A percentile compares a stretch with the other conserved stretches of the same genome.
phyloP scores from a whole-genome alignment of 2,797 vertebrate species.

The Eidolon dupreanum region DNA sequence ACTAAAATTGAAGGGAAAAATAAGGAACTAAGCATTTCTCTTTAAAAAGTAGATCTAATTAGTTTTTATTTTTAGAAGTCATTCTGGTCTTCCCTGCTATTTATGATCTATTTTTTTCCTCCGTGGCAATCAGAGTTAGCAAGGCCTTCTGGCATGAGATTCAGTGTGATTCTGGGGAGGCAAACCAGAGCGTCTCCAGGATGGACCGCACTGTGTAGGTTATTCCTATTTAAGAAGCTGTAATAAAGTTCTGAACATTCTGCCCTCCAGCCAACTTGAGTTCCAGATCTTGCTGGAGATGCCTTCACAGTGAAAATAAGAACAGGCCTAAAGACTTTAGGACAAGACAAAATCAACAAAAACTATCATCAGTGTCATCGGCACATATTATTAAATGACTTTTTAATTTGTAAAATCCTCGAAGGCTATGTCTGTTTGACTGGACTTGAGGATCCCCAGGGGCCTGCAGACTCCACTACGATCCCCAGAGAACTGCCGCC shows the following conservation, averaged over 20 bases:
- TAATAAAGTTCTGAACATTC: neutral
- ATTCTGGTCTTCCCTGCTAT: conserved; percentile 61
- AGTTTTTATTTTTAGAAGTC: conserved; percentile 73
- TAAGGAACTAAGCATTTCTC: conserved; percentile 61
- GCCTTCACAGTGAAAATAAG: conserved; percentile 4
- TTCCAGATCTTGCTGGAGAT: neutral
- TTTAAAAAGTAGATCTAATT: conserved; percentile 58
- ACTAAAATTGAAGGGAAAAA: conserved; percentile 61
- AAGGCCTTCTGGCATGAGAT: conserved; percentile 43
- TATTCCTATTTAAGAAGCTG: conserved; percentile 39
- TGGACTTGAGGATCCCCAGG: neutral
- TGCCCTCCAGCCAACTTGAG: conserved; percentile 19
- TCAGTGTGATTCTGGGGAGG: neutral
- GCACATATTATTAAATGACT: neutral
- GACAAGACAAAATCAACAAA: conserved; percentile 21
- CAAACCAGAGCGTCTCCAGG: conserved; percentile 37
- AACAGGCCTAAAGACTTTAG: neutral
- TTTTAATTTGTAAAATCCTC: conserved; percentile 43
- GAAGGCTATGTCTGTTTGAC: neutral
- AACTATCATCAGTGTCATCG: neutral
- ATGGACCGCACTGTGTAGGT: neutral
- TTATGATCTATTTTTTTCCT: conserved; percentile 64
- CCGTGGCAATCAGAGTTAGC: conserved; percentile 61
- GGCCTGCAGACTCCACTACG: neutral
- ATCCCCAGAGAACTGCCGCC: neutral